These are phyloP conservation scores for Aphelenchoides fujianensis DNA, from an alignment of 1,140 invertebrate genomes.

Conservation along the genomic window DNA sequence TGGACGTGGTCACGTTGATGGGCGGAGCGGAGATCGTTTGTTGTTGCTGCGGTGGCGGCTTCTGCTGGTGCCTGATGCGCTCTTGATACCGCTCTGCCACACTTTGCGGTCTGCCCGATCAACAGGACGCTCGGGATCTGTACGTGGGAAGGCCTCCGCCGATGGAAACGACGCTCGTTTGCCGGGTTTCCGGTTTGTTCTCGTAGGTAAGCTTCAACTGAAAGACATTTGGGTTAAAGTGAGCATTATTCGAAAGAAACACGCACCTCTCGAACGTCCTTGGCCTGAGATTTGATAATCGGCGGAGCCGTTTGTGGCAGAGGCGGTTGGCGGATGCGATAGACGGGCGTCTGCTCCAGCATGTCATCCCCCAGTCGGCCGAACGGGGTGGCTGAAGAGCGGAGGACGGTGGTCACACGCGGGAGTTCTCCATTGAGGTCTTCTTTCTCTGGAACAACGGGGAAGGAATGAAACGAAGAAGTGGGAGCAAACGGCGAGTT, in stretches of 20 bases:
- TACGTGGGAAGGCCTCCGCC: not conserved
- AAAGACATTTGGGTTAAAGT: not conserved
- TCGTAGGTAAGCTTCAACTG: not conserved
- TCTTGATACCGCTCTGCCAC: no score
- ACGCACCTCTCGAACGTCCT: not conserved
- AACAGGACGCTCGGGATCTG: not conserved
- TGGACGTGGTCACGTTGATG: not conserved
- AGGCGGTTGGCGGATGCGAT: not conserved
- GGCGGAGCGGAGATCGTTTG: not conserved
- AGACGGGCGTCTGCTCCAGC: conserved; percentile 12
- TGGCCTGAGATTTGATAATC: not conserved
- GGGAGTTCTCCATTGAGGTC: not conserved
- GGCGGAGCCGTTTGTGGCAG: not conserved
- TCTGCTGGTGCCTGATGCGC: not conserved
- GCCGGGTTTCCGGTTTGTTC: not conserved
- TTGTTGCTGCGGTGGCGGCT: not conserved
- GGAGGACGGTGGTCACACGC: conserved; percentile 8
- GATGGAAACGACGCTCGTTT: not conserved
- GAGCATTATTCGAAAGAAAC: not conserved
- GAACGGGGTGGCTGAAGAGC: not conserved
- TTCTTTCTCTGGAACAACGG: conserved; percentile 3
- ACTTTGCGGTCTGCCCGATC: no score
- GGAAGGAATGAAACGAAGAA: not conserved
- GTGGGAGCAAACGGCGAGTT: not conserved
- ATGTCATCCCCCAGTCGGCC: conserved; percentile 14